A percentile compares a stretch with the other conserved stretches of the same genome.
Conservation (phyloP, 2,113 vertebrate genomes). For the mouse (Mus musculus) region DNA sequence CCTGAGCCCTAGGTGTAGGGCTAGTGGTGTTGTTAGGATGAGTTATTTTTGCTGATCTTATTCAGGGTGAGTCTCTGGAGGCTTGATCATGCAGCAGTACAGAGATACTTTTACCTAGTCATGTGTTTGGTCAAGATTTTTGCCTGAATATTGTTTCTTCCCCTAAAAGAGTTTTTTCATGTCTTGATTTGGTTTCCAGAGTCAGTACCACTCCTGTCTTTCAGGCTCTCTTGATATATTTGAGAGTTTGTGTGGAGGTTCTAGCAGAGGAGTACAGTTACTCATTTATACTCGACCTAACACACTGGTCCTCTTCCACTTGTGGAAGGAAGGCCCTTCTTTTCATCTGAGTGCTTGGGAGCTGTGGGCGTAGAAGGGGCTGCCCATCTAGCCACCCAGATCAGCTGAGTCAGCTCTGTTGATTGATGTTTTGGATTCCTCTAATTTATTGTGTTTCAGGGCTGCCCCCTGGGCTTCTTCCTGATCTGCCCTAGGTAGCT, state of each 20-base stretch:
- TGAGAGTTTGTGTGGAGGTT: background rate
- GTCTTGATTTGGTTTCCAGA: background rate
- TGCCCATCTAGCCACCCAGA: background rate
- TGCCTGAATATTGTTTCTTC: background rate
- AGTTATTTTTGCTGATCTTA: background rate
- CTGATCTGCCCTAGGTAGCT: background rate
- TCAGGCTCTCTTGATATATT: background rate
- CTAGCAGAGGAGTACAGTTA: background rate
- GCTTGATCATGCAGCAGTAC: background rate
- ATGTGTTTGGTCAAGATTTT: constrained; percentile 43
- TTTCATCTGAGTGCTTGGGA: background rate
- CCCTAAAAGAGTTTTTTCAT: constrained; percentile 46
- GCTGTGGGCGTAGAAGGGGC: background rate
- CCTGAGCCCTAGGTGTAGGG: background rate
- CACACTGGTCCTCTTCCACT: background rate
- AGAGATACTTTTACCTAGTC: constrained; percentile 3
- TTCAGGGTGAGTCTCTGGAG: too few relatives aligned
- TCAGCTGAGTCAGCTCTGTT: background rate
- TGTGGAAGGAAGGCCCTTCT: background rate
- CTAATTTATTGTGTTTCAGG: background rate
- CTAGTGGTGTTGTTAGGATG: background rate
- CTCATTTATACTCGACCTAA: background rate
- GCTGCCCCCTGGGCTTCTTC: background rate
- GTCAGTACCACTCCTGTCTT: background rate
- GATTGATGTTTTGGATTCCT: background rate